Evolutionary conservation across 2,888 invertebrate genomes (phyloP).

Genomic region (Alitta virens): DNA sequence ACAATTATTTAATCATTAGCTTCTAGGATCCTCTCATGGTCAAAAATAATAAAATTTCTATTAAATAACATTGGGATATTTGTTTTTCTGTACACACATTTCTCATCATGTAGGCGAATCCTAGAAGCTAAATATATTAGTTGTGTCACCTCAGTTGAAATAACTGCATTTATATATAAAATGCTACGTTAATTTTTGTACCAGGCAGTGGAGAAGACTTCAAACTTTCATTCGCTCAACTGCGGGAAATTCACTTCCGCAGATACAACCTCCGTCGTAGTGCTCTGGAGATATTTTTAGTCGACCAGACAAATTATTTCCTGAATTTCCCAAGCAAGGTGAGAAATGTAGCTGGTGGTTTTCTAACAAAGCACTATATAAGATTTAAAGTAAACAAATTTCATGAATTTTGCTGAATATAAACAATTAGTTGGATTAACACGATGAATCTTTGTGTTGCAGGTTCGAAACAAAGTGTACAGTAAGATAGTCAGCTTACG

Average conservation of each 20-base stretch:
- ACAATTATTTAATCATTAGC: too few relatives aligned
- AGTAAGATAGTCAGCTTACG: conserved; percentile 64
- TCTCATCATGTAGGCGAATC: too few relatives aligned
- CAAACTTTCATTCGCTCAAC: conserved; percentile 62
- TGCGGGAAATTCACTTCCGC: conserved; percentile 67
- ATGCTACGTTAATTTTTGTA: too few relatives aligned
- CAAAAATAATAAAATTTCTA: too few relatives aligned
- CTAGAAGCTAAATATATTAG: too few relatives aligned
- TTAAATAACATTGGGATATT: too few relatives aligned
- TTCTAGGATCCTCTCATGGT: too few relatives aligned
- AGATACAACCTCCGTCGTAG: conserved; percentile 66
- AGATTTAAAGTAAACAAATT: neutral
- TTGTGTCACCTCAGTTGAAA: too few relatives aligned
- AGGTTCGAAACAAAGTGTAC: conserved; percentile 64
- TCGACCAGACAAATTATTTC: conserved; percentile 68
- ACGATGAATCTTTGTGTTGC: neutral
- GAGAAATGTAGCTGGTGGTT: neutral
- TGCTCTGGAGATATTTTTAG: conserved; percentile 67
- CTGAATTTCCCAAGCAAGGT: conserved; percentile 67
- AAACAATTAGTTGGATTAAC: neutral
- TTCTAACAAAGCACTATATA: neutral
- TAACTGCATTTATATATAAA: too few relatives aligned
- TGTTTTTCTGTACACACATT: too few relatives aligned
- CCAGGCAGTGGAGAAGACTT: conserved; percentile 52
- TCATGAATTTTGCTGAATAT: neutral